Evolutionary conservation across 2,113 vertebrate species (phyloP).

Genomic region (Seriola dumerili): DNA sequence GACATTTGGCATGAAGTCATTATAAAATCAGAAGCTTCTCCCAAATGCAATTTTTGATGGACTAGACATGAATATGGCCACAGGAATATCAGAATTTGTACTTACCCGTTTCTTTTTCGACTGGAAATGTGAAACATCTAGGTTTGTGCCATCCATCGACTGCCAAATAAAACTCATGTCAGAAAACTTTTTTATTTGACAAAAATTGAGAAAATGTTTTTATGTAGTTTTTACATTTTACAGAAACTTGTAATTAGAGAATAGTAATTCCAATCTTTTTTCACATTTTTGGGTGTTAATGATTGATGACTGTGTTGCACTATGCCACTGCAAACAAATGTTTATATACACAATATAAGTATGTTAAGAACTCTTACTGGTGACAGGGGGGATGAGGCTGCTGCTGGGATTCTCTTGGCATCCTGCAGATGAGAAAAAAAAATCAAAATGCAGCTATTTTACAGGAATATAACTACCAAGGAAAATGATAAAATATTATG

Average conservation of each 20-base stretch:
- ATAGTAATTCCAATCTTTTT: too few relatives aligned
- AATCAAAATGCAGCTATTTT: not conserved
- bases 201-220: not conserved
- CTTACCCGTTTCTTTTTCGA: slow-evolving; percentile 90
- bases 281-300: not conserved
- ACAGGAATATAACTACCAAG: not conserved
- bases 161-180: slow-evolving; percentile 62
- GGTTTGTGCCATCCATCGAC: slow-evolving; percentile 86
- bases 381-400: slow-evolving; percentile 85
- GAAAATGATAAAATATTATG: not conserved
- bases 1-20: not conserved
- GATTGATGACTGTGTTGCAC: not conserved
- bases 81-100: not conserved
- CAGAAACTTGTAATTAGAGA: not conserved
- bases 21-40: not conserved
- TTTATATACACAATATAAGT: not conserved
- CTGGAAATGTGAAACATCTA: slow-evolving; percentile 82
- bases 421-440: slow-evolving; percentile 85
- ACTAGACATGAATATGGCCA: not conserved
- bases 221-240: not conserved
- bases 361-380: slow-evolving; percentile 86
- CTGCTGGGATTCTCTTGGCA: slow-evolving; percentile 94
- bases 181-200: not conserved
- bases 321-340: not conserved
- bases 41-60: not conserved